These are phyloP conservation scores for Xenotilapia caudafasciata DNA, from an alignment of 2,113 vertebrate species.

Conservation along the genomic window DNA sequence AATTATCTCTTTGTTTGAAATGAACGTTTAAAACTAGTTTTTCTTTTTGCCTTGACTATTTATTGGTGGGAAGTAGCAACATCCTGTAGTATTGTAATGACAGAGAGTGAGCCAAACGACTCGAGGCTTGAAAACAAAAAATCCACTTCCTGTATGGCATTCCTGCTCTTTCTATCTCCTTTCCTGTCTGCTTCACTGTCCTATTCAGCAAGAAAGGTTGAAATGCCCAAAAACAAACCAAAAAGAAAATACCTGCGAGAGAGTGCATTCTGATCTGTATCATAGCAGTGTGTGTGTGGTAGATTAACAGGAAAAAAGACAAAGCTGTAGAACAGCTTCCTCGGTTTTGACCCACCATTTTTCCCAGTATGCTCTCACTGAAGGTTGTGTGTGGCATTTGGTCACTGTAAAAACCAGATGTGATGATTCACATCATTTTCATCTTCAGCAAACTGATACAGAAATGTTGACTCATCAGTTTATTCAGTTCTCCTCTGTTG, in stretches of 20 bases:
- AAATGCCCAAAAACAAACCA: not conserved
- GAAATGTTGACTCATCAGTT: not conserved
- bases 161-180: not conserved
- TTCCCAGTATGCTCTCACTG: not conserved
- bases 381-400: not conserved
- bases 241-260: not conserved
- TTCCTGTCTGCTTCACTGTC: not conserved
- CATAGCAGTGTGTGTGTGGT: accelerated
- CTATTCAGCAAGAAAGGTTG: not conserved
- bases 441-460: not conserved
- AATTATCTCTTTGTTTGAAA: not conserved
- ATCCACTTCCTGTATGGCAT: not conserved
- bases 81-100: not conserved
- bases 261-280: not conserved
- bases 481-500: not conserved
- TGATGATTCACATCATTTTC: not conserved
- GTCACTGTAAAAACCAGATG: not conserved
- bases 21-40: not conserved
- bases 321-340: not conserved
- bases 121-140: not conserved
- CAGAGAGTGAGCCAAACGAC: not conserved
- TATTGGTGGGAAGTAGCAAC: not conserved
- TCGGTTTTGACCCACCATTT: not conserved
- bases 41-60: not conserved
- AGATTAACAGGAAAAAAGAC: not conserved